phyloP scores from a whole-genome alignment of 2,113 vertebrate species.

The Odobenus rosmarus region DNA sequence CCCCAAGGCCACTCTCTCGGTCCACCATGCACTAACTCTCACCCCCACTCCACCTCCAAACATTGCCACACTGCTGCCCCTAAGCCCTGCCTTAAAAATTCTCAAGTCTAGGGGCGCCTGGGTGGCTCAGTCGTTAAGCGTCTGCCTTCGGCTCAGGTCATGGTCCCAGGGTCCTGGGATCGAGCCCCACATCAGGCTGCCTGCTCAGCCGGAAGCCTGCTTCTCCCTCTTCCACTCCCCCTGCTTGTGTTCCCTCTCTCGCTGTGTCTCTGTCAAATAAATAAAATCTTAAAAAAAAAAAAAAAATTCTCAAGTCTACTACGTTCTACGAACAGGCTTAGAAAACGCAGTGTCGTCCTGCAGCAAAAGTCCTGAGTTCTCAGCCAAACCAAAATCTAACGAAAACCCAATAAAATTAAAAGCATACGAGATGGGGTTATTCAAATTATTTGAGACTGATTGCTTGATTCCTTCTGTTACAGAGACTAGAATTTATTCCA shows the following conservation, averaged over 20 bases:
- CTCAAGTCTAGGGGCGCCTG: no score
- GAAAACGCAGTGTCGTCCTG: not conserved
- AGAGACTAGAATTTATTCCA: not conserved
- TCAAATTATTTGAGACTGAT: not conserved
- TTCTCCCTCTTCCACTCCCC: no score
- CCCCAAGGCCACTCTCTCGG: not conserved
- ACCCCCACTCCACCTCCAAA: not conserved
- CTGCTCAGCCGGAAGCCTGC: no score
- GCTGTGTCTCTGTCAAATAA: no score
- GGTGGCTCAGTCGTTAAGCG: no score
- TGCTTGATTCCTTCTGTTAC: constrained; percentile 18
- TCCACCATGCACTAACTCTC: not conserved
- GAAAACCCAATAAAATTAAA: constrained; percentile 62
- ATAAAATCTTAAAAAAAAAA: no score
- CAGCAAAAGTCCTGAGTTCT: not conserved
- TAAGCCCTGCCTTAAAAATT: not conserved
- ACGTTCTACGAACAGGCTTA: not conserved
- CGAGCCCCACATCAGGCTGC: no score
- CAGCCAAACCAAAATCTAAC: constrained; percentile 32
- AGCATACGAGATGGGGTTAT: not conserved
- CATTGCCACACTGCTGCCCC: not conserved
- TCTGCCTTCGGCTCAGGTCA: no score
- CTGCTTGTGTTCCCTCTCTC: no score
- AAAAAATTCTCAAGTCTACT: not conserved
- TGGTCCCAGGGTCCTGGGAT: no score